Base-by-base conservation (phyloP, 2,797 vertebrate species). In the Catamblyrhynchus diadema region DNA sequence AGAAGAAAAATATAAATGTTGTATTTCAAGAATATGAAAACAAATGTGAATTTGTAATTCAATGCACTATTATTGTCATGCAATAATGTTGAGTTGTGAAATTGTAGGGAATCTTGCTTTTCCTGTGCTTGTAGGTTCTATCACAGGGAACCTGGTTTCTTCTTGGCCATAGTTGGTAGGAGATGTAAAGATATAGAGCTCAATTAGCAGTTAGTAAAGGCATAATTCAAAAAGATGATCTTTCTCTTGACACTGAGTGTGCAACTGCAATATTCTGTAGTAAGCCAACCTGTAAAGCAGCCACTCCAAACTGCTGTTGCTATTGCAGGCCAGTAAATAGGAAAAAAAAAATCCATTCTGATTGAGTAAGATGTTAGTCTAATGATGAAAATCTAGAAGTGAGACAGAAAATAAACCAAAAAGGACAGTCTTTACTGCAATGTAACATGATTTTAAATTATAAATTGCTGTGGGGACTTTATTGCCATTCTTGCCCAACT, bases 331-430 rank as follows among this genome's bases (percentile, higher is more conserved):
- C 57, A 70, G 50, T 83, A 48, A 86, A 39, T 47, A 78, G 59
- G 70, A 74, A 94, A 96, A 96, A 57, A 89, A 65, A 69, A 71
- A 81, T 77, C 72, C n/a, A 61, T 80, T 87, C 39, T 78, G 10
- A 4, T 83, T 87, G 81, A 69, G 39, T 59, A 61, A 85, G 30
- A 56, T 92, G 45, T 87, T 56, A 44, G 27, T 28, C 56, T 42
- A 37, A 51, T 74, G 41, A 77, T 78, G 80, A 84, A 86, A 86
- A 65, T 56, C 61, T 4, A 9, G 62, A 77, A 73, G 64, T 54
- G 74, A 27, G 28, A 88, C 28, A 92, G 56, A 87, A 96, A 74
- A 80, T 48, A 85, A 91, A 83, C 10, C 12, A 25, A 65, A 90
- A 67, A 74, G 19, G 16, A 41, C 22, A 42, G 22, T 16, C 25